Evolutionary conservation across 2,797 vertebrate genomes (phyloP).

Genomic region (Phataginus tricuspis): DNA sequence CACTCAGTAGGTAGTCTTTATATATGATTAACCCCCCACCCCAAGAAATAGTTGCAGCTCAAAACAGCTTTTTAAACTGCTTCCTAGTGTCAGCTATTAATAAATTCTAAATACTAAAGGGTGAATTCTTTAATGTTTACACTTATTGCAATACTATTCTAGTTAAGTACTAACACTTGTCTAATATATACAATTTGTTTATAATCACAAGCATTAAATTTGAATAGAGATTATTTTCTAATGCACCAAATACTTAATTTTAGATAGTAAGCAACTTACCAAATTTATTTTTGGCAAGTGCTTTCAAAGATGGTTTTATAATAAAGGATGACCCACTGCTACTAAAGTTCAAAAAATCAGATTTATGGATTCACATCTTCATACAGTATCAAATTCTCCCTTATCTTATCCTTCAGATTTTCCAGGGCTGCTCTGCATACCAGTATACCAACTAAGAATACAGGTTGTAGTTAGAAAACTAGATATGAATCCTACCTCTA

Average conservation of each 20-base stretch:
- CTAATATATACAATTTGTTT: slow-evolving; percentile 31
- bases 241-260: slow-evolving; percentile 40
- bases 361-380: slow-evolving; percentile 8
- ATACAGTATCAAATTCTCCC: background rate
- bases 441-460: background rate
- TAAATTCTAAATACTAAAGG: slow-evolving; percentile 37
- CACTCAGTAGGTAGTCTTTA: background rate
- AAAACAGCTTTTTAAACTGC: slow-evolving; percentile 49
- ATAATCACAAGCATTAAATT: slow-evolving; percentile 36
- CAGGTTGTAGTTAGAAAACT: slow-evolving; percentile 17
- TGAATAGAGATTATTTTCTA: slow-evolving; percentile 46
- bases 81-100: background rate
- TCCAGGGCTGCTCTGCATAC: background rate
- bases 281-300: slow-evolving; percentile 30
- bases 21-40: background rate
- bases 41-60: background rate
- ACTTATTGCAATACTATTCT: background rate
- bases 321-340: background rate
- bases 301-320: slow-evolving; percentile 50
- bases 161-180: slow-evolving; percentile 25
- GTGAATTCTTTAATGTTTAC: background rate
- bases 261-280: background rate
- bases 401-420: slow-evolving; percentile 19
- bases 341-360: slow-evolving; percentile 45
- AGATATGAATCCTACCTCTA: background rate